These are phyloP conservation scores for Helarctos malayanus DNA, from an alignment of 2,797 vertebrate species.

Conservation along the genomic window DNA sequence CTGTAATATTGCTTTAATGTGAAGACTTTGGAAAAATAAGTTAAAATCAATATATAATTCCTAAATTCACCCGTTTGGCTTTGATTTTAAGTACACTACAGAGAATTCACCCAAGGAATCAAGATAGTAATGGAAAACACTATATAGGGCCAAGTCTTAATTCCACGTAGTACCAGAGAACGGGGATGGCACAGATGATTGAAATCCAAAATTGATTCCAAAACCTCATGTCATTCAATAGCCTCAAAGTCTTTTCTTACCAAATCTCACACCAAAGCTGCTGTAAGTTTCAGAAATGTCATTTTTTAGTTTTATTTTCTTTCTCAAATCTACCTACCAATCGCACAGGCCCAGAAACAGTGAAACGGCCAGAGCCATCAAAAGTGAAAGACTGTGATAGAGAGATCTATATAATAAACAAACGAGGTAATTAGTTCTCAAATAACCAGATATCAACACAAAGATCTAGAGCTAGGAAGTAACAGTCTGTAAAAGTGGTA, in stretches of 20 bases:
- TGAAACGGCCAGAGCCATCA: not conserved
- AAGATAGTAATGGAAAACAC: slow-evolving; percentile 53
- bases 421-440: not conserved
- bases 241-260: slow-evolving; percentile 31
- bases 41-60: slow-evolving; percentile 4
- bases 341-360: not conserved
- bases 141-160: not conserved
- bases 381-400: not conserved
- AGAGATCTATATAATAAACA: not conserved
- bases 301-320: slow-evolving; percentile 35
- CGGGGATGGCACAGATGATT: not conserved
- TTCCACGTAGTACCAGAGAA: slow-evolving; percentile 1
- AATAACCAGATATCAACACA: not conserved
- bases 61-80: slow-evolving; percentile 24
- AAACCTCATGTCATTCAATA: slow-evolving; percentile 53
- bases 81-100: slow-evolving; percentile 15
- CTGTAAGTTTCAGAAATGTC: not conserved
- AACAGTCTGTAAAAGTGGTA: not conserved
- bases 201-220: slow-evolving; percentile 40
- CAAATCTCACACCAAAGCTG: slow-evolving; percentile 48
- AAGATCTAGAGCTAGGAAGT: not conserved
- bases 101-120: not conserved
- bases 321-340: not conserved
- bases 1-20: not conserved
- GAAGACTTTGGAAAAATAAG: slow-evolving; percentile 36